Percentiles rank a stretch among this genome's conserved stretches.
These are phyloP conservation scores for Meriones unguiculatus DNA, from an alignment of 2,113 vertebrate species.

Conservation along the genomic window DNA sequence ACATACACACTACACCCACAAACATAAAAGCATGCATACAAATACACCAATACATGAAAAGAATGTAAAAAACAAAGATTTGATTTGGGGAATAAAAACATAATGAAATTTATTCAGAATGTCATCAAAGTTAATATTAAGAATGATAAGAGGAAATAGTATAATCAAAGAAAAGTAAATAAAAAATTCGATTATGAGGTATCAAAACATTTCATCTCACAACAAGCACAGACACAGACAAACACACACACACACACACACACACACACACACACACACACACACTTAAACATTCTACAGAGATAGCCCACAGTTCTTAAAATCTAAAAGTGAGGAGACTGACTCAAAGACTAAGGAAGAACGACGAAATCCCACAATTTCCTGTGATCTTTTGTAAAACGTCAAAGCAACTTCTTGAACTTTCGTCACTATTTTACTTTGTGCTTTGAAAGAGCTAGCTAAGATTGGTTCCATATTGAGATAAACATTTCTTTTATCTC, in stretches of 20 bases:
- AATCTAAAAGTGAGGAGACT: not conserved
- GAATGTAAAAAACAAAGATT: not conserved
- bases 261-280: not conserved
- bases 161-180: not conserved
- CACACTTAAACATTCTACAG: not conserved
- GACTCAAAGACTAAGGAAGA: not conserved
- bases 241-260: no score
- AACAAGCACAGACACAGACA: no score
- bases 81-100: not conserved
- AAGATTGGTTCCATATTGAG: not conserved
- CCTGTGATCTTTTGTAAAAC: constrained; percentile 17
- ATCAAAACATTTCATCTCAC: not conserved
- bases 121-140: not conserved
- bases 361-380: not conserved
- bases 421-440: not conserved
- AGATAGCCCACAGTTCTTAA: not conserved
- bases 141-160: not conserved
- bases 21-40: not conserved
- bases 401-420: constrained; percentile 44
- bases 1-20: not conserved
- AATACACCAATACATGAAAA: not conserved
- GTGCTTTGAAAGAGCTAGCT: not conserved
- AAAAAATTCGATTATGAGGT: not conserved
- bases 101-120: not conserved
- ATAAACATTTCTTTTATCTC: constrained; percentile 52